Conservation (phyloP, 1,140 invertebrate genomes). For the Apis dorsata region DNA sequence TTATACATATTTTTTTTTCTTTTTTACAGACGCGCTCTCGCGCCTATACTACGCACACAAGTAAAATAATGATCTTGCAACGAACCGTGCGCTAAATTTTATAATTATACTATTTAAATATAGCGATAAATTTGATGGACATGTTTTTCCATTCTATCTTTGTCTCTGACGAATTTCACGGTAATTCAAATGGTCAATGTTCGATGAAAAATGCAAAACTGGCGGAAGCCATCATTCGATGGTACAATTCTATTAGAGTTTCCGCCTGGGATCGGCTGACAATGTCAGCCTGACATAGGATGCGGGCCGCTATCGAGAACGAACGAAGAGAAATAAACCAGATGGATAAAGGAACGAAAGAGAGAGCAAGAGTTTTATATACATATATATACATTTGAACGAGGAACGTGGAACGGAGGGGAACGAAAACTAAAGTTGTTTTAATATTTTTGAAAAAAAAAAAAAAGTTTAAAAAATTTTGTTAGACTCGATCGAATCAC, state of each 20-base stretch:
- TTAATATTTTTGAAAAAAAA: too few species aligned
- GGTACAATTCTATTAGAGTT: constrained; percentile 68
- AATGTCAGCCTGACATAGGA: constrained; percentile 39
- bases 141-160: constrained; percentile 35
- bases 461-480: too few species aligned
- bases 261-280: constrained; percentile 60
- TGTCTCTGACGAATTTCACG: constrained; percentile 44
- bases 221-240: constrained; percentile 55
- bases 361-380: neutral
- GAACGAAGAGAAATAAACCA: constrained; percentile 50
- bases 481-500: neutral
- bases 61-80: neutral
- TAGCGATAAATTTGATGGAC: constrained; percentile 3
- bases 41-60: neutral
- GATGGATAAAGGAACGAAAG: neutral
- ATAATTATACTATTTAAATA: constrained; percentile 5
- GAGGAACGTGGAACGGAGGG: too few species aligned
- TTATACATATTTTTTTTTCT: neutral
- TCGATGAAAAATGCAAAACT: constrained; percentile 64
- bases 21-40: neutral
- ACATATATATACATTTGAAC: neutral
- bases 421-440: too few species aligned
- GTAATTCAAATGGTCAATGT: constrained; percentile 58
- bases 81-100: neutral
- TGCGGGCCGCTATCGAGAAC: constrained; percentile 48